These are phyloP conservation scores for Neodiprion lecontei DNA, from an alignment of 1,140 invertebrate genomes.

Conservation along the genomic window DNA sequence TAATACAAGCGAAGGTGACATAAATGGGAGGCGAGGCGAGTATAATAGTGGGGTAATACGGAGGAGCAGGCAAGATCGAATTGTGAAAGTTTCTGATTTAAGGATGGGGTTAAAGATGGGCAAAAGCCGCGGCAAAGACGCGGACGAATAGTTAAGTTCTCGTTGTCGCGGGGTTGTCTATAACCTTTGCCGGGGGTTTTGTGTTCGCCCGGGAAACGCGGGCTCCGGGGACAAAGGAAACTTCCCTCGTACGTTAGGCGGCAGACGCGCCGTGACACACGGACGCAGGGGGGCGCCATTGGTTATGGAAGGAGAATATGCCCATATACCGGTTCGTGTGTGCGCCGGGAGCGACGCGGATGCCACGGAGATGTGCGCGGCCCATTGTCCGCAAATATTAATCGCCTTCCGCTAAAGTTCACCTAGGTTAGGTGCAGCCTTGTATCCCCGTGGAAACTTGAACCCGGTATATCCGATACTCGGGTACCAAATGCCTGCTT, in stretches of 20 bases:
- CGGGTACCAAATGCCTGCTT: background rate
- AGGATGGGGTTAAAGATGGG: too few relatives aligned
- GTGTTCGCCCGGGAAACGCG: conserved; percentile 23
- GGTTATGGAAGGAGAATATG: conserved; percentile 9
- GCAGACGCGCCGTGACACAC: conserved; percentile 44
- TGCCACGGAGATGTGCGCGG: conserved; percentile 39
- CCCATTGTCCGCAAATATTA: conserved; percentile 48
- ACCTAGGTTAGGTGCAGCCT: background rate
- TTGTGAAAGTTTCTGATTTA: too few relatives aligned
- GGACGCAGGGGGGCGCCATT: conserved; percentile 18
- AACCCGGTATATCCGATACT: background rate
- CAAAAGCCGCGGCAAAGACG: too few relatives aligned
- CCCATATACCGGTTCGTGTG: background rate
- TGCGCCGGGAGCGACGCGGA: conserved; percentile 15
- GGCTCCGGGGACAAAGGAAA: conserved; percentile 44
- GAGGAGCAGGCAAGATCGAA: too few relatives aligned
- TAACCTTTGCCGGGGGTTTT: conserved; percentile 13
- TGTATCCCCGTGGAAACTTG: background rate
- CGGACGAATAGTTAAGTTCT: too few relatives aligned
- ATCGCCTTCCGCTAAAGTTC: conserved; percentile 28
- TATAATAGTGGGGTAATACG: too few relatives aligned
- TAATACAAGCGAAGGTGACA: too few relatives aligned
- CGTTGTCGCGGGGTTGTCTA: background rate
- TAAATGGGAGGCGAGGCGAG: too few relatives aligned
- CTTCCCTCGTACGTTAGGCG: conserved; percentile 47